Evolutionary conservation across 2,888 invertebrate genomes (phyloP), one percentile per base, ranked within the genome.

Genomic region (Drosophila trichaetosa): DNA sequence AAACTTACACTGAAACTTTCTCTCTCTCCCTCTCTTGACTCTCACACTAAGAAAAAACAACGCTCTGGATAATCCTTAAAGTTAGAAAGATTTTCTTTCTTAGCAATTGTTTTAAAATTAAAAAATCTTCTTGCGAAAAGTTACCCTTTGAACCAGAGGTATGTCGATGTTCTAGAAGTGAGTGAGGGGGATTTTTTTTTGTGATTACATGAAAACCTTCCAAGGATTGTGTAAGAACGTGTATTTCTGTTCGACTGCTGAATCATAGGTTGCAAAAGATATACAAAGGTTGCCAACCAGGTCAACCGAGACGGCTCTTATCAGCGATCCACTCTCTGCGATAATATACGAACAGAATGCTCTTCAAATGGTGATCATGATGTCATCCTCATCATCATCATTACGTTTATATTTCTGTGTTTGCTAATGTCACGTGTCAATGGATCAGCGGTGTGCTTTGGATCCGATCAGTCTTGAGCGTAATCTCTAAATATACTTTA

Each of bases 191-290:
- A 21, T 16, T 52, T 5, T 2, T 2, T 52, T 21, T 13, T 16
- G 8, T 3, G 6, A 34, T 21, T 27, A 62, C 40, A 21, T 53
- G 34, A 64, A 56, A 61, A 67, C 54, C 70, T 53, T 27, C 33
- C 21, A 21, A 21, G 66, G 61, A 65, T 83, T 86, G 86, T 80
- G 89, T 84, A 84, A 84, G 78, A 76, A 75, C 63, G 56, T 48
- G 18, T n/a, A 21, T 67, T 58, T 56, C 29, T 57, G 18, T 56
- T 38, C 46, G 11, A 48, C 16, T 59, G 49, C 70, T 83, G 80
- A 80, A 71, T 89, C 89, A 89, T 82, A 64, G 38, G 46, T 51
- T 38, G 33, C 21, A 38, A 54, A 36, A 58, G 53, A 59, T 42
- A 59, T 61, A 51, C 69, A 76, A 66, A 66, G 79, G 73, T 70